Base-by-base conservation (phyloP, 2,113 vertebrate species). In the Nettapus auritus region DNA sequence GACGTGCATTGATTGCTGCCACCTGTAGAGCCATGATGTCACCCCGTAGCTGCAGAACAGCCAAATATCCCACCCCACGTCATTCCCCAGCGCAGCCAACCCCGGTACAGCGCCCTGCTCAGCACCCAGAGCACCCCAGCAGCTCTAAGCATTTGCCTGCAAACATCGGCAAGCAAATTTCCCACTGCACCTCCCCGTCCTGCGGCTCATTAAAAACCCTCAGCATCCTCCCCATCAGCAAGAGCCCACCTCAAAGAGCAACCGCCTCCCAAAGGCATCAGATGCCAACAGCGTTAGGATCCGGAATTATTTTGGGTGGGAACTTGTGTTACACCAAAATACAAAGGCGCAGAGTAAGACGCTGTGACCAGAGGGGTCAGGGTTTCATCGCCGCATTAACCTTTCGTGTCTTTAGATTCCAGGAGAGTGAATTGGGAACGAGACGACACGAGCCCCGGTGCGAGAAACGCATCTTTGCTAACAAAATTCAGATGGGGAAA, bases 301-400 rank as follows among this genome's bases (percentile, higher is more conserved):
- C 90, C 3, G 4, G 82, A 95, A 97, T 96, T 83, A 90, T 94
- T 97, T 90, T 60, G 89, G 92, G 85, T 89, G 82, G 87, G 96
- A 97, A 95, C 71, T 13, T 84, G 91, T 94, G 95, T 97, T 79
- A 53, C 88, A 79, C 91, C 94, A 97, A 94, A 94, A 95, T 68
- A 81, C 93, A 97, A 96, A 97, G 85, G 95, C 96, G 89, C 91
- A 74, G 89, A 95, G 86, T 93, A 93, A 97, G 94, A 94, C 6
- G 21, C 84, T 22, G 20, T 82, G 96, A 95, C 94, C 97, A 81
- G 95, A 71, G 89, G 89, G 97, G 96, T 97, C 96, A 96, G 85
- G 84, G 93, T 92, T 97, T 95, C 91, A 77, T 97, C 96, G 97
- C 52, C 95, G 67, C 96, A 97, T 97, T 97, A 97, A 96, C 97